Evolutionary conservation across 2,797 vertebrate genomes (phyloP), one percentile per base, ranked within the genome.

Genomic region (Podargus strigoides): DNA sequence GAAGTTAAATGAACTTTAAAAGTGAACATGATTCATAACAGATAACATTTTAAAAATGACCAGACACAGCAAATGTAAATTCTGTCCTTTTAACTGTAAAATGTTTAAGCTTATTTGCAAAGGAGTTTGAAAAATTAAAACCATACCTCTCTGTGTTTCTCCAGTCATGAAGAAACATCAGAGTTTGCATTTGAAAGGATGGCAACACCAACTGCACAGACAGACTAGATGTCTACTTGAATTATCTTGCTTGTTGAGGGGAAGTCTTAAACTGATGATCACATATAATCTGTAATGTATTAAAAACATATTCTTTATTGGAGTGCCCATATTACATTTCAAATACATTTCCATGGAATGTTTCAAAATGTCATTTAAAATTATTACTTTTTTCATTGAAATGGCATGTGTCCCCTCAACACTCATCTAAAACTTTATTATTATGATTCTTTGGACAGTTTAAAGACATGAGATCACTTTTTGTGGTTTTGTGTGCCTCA

Each of bases 1-100:
- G 96, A 96, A 96, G 95, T 96, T 96, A 97, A 97, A 97, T 94
- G 97, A 96, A 95, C 94, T 96, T 97, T 96, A 97, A 97, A 97
- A 96, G 95, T 92, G 96, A 97, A 95, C 96, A 97, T 96, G 96
- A 97, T 97, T 97, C 93, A 96, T 95, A 97, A 96, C 97, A 97
- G 96, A 97, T 87, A 96, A 72, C 62, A 83, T 93, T 95, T 95
- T 96, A 96, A 96, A 96, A 95, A 88, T 96, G 94, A 96, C 94
- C 96, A 97, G 97, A 96, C 96, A 92, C 93, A 94, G 97, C 94
- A 96, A 97, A 97, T 95, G 95, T 95, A 97, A 96, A 97, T 97
- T 95, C 89, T 96, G 92, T 96, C 90, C 93, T 94, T 95, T 96
- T 97, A 97, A 97, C 95, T 95, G 92, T 95, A 97, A 97, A 96